phyloP scores from a whole-genome alignment of 92 coral and sea anemone species.

The Umimayanthus chanpuru region DNA sequence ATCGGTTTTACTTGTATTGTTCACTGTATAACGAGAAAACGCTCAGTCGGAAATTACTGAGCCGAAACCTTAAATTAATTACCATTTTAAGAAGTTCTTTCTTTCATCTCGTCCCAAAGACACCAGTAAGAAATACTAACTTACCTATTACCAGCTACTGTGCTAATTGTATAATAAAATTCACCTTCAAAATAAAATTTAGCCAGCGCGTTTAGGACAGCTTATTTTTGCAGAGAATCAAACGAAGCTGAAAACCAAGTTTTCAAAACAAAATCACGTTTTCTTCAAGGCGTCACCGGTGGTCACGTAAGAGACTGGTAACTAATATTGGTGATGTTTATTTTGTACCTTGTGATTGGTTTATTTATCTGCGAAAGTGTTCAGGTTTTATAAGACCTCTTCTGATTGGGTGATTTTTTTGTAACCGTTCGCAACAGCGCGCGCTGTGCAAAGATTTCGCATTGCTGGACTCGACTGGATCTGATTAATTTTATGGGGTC shows the following conservation, averaged over 20 bases:
- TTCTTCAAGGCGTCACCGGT: constrained; percentile 2
- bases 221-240: neutral
- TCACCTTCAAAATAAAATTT: neutral
- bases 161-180: no score
- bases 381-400: constrained; percentile 23
- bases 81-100: neutral
- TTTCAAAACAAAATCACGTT: neutral
- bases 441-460: constrained; percentile 72
- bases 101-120: no score
- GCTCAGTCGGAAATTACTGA: neutral
- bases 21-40: neutral
- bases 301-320: neutral
- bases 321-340: neutral
- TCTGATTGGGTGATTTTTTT: constrained; percentile 77
- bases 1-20: neutral
- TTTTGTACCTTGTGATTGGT: constrained; percentile 33
- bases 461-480: constrained; percentile 64
- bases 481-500: constrained; percentile 45
- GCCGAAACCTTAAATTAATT: neutral
- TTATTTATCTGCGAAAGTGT: neutral
- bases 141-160: neutral
- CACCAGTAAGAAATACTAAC: neutral
- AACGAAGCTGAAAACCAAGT: neutral
- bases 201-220: neutral
- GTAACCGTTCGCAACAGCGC: constrained; percentile 88